phyloP scores from a whole-genome alignment of 2,888 invertebrate genomes.

The Ceriagrion tenellum region DNA sequence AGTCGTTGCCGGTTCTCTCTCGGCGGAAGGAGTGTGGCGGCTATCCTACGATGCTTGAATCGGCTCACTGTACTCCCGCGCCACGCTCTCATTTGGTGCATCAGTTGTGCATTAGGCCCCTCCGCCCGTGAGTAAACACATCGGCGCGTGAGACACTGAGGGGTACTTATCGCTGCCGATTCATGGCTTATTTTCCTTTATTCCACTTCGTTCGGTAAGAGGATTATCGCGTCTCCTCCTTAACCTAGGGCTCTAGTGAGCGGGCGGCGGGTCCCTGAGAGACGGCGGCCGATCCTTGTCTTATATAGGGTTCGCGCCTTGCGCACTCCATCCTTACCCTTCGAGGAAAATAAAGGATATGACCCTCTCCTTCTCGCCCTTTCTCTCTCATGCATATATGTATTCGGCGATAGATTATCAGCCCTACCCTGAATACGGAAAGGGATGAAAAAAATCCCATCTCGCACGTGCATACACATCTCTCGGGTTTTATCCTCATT shows the following conservation, averaged over 20 bases:
- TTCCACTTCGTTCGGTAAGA: constrained; percentile 32
- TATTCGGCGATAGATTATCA: constrained; percentile 60
- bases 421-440: constrained; percentile 48
- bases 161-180: not conserved
- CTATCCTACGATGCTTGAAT: too few relatives aligned
- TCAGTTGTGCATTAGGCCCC: not conserved
- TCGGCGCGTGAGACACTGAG: not conserved
- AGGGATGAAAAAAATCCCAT: not conserved
- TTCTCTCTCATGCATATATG: constrained; percentile 45
- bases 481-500: constrained; percentile 21
- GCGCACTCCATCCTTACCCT: not conserved
- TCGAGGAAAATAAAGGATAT: not conserved
- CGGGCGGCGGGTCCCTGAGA: too few relatives aligned
- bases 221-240: constrained; percentile 13
- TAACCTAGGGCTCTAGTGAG: not conserved
- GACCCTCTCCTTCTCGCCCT: not conserved
- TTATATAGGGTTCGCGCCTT: not conserved
- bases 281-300: too few relatives aligned
- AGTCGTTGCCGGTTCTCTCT: too few relatives aligned
- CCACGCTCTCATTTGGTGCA: too few relatives aligned
- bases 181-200: not conserved
- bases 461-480: not conserved
- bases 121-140: not conserved
- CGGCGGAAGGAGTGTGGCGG: too few relatives aligned
- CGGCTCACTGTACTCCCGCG: too few relatives aligned